Conservation (phyloP, 2,888 invertebrate genomes). For the Hylaea fasciaria region DNA sequence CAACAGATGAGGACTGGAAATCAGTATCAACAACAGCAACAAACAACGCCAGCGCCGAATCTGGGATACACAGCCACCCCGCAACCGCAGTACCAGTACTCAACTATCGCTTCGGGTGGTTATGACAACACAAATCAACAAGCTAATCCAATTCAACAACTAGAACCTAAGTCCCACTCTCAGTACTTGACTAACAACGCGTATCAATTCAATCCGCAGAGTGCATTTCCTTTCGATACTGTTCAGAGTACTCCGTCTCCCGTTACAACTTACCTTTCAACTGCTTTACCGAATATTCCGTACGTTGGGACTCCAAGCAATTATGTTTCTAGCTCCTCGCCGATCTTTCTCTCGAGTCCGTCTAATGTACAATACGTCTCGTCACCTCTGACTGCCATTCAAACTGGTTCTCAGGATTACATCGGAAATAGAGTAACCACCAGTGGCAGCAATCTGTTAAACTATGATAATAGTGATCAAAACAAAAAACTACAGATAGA, state of each 20-base stretch:
- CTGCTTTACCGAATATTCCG: constrained; percentile 66
- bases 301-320: constrained; percentile 69
- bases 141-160: constrained; percentile 59
- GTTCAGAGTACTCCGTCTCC: constrained; percentile 72
- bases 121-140: constrained; percentile 66
- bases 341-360: constrained; percentile 74
- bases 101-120: constrained; percentile 61
- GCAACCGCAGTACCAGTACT: constrained; percentile 74
- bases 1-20: constrained; percentile 75
- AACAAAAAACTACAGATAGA: constrained; percentile 73
- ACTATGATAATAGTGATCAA: constrained; percentile 61
- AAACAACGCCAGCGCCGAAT: constrained; percentile 69
- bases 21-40: constrained; percentile 69
- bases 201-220: constrained; percentile 66
- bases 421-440: constrained; percentile 63
- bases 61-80: constrained; percentile 75
- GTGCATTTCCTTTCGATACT: constrained; percentile 60
- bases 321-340: constrained; percentile 73
- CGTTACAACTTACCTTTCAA: constrained; percentile 67
- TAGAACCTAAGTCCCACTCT: constrained; percentile 65
- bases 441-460: constrained; percentile 57
- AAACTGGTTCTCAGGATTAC: constrained; percentile 68
- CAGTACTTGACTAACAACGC: constrained; percentile 61
- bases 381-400: constrained; percentile 70
- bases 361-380: constrained; percentile 72